Evolutionary conservation across 2,888 invertebrate genomes (phyloP).

Genomic region (Lithosia quadra): DNA sequence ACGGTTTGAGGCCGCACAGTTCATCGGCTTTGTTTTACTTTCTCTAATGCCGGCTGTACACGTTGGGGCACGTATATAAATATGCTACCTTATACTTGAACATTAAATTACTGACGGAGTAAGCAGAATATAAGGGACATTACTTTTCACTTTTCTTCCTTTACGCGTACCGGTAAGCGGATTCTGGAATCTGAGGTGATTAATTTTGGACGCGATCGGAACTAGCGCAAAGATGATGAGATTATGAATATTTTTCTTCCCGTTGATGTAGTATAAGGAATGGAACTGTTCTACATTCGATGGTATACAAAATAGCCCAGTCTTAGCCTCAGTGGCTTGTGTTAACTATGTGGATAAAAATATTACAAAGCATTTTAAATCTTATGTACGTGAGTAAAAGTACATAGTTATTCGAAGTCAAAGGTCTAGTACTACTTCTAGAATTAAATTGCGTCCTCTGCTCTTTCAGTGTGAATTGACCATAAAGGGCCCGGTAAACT

Average conservation of each 20-base stretch:
- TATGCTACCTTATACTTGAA: not conserved
- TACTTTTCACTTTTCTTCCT: no score
- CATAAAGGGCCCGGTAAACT: not conserved
- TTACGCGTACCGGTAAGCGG: no score
- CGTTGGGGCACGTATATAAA: not conserved
- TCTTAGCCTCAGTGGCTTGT: no score
- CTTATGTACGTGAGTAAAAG: not conserved
- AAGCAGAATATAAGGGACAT: no score
- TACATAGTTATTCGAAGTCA: not conserved
- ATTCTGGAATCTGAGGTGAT: no score
- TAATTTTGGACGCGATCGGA: no score
- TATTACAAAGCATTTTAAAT: not conserved
- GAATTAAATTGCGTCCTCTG: not conserved
- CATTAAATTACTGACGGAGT: no score
- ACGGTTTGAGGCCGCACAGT: slow-evolving; percentile 12
- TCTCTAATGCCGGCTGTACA: slow-evolving; percentile 38
- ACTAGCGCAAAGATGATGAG: no score
- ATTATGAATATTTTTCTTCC: no score
- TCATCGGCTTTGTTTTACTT: slow-evolving; percentile 47
- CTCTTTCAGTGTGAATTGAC: not conserved
- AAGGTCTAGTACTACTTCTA: not conserved
- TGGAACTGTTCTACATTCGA: no score
- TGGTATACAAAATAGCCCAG: no score
- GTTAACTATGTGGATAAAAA: not conserved
- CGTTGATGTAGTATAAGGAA: no score